Evolutionary conservation across 2,113 vertebrate genomes (phyloP).

Genomic region (Lophius piscatorius): DNA sequence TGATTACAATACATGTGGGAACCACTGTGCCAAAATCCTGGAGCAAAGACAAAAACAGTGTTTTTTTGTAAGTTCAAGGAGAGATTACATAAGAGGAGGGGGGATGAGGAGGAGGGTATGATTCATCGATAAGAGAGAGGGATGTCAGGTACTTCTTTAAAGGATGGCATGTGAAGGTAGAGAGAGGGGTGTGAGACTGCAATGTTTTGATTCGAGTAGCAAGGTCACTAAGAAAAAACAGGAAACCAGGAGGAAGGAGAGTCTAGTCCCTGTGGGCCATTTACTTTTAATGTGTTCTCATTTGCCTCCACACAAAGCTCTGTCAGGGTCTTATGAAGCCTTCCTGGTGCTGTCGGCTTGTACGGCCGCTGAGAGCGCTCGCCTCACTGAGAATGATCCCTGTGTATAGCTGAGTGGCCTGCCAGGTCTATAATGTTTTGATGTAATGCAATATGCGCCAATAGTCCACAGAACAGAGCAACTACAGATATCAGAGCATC

Average conservation of each 20-base stretch:
- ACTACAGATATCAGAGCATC: constrained; percentile 54
- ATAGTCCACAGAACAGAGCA: constrained; percentile 28
- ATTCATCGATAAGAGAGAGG: constrained; percentile 23
- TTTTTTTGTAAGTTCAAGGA: not conserved
- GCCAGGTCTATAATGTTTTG: constrained; percentile 53
- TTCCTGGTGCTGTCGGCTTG: constrained; percentile 16
- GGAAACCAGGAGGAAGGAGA: constrained; percentile 48
- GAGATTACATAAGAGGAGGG: constrained; percentile 12
- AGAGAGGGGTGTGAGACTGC: constrained; percentile 40
- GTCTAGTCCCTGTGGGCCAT: constrained; percentile 57
- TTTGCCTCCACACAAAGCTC: constrained; percentile 61
- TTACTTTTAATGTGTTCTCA: constrained; percentile 73
- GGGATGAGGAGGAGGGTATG: constrained; percentile 7
- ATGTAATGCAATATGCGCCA: constrained; percentile 39
- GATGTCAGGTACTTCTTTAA: constrained; percentile 30
- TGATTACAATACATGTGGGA: too few species aligned
- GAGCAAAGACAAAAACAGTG: not conserved
- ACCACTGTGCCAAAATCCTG: too few species aligned
- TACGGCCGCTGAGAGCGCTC: constrained; percentile 30
- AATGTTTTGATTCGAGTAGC: constrained; percentile 46
- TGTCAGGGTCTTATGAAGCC: constrained; percentile 34
- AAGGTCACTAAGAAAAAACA: constrained; percentile 66
- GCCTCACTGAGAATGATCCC: constrained; percentile 32
- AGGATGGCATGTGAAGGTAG: constrained; percentile 32
- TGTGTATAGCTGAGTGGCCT: constrained; percentile 25